Base-by-base conservation (phyloP, 2,113 vertebrate species). In the Odocoileus hemionus region DNA sequence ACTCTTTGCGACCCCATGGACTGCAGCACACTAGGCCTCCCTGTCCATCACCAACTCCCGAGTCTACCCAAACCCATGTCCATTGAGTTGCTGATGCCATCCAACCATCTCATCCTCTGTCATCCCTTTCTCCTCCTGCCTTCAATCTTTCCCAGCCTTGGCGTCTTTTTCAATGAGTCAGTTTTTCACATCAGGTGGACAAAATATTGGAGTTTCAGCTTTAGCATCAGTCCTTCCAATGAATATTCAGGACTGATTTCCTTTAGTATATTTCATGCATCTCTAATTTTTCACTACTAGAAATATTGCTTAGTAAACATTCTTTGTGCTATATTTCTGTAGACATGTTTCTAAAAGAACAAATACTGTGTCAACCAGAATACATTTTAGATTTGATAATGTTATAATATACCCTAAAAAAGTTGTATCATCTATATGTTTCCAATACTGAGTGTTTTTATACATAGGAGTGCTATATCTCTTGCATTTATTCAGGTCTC, bases 71-170 rank as follows among this genome's bases (percentile, higher is more conserved):
- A 64, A 70, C n/a, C 16, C 17, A 36, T 36, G 17, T 70, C 9
- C 19, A 13, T 70, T 70, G n/a, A 70, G 67, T 70, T 39, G n/a
- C 4, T 70, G 67, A 39, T 39, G 10, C 67, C 67, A 6, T 70
- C 5, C 19, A 23, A 39, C n/a, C 19, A 23, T 39, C n/a, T 70
- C n/a, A 70, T 39, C 67, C 10, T 70, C 17, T 70, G 67, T 70
- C 0, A 0, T 21, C 19, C 19, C 67, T 70, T 70, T 70, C 67
- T 70, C n/a, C n/a, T 70, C n/a, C 19, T 0, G 0, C n/a, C n/a
- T 70, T 70, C n/a, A 70, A 23, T 23, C 67, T 70, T 70, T 39
- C n/a, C 2, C 19, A 70, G n/a, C 67, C 19, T 74, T 21, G 12
- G n/a, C 1, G 4, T 70, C 67, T 39, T 74, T 70, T 74, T 39